Percentiles rank a stretch among this genome's conserved stretches.
phyloP scores from a whole-genome alignment of 2,888 invertebrate species.

The Acrobasis consociella region DNA sequence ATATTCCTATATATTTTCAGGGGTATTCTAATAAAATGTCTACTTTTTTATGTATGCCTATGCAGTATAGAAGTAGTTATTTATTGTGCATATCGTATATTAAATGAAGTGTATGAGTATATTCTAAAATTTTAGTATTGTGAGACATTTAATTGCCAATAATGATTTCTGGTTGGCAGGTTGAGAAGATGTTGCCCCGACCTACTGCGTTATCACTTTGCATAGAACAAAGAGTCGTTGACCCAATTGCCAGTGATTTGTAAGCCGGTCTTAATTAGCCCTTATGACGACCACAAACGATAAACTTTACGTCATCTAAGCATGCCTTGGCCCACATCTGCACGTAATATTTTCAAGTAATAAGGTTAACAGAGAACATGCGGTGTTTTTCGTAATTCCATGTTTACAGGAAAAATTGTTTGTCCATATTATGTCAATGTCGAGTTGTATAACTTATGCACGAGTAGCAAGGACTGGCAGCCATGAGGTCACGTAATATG shows the following conservation, averaged over 20 bases:
- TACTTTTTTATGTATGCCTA: too few species aligned
- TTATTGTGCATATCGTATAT: too few species aligned
- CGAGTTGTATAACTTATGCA: slow-evolving; percentile 14
- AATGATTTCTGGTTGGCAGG: not conserved
- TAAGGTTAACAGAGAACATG: slow-evolving; percentile 41
- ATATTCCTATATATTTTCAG: too few species aligned
- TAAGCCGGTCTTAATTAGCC: slow-evolving; percentile 54
- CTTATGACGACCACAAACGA: slow-evolving; percentile 50
- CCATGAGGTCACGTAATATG: slow-evolving; percentile 47
- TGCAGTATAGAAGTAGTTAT: too few species aligned
- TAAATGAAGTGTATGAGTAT: too few species aligned
- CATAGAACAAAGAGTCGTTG: slow-evolving; percentile 69
- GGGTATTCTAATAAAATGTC: too few species aligned
- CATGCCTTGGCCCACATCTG: slow-evolving; percentile 63
- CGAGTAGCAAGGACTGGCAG: slow-evolving; percentile 13
- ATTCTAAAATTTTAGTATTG: too few species aligned
- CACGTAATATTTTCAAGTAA: slow-evolving; percentile 46
- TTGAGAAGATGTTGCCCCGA: slow-evolving; percentile 18
- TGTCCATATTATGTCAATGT: slow-evolving; percentile 17
- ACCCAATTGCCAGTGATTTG: slow-evolving; percentile 56
- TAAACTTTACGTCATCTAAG: slow-evolving; percentile 58
- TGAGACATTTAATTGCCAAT: not conserved
- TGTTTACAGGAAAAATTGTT: slow-evolving; percentile 15
- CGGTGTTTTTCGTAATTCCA: slow-evolving; percentile 10
- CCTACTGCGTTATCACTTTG: slow-evolving; percentile 49